Conservation (phyloP, 1,140 invertebrate genomes). For the Mamestra configurata region DNA sequence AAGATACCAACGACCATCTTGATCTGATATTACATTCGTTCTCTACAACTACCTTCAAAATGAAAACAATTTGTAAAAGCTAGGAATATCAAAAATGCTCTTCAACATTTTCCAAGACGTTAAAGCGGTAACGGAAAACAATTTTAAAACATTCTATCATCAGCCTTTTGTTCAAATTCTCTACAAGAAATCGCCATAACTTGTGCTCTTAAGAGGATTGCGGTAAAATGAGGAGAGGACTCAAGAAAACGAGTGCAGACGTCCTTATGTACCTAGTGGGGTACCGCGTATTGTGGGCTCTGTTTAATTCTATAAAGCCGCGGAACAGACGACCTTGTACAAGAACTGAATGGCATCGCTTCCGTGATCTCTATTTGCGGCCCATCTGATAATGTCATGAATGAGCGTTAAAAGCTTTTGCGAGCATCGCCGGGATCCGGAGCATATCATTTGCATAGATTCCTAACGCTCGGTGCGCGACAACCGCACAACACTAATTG, state of each 20-base stretch:
- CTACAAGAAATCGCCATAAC: conserved; percentile 71
- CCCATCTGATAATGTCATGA: conserved; percentile 50
- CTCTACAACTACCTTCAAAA: conserved; percentile 12
- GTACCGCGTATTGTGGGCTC: conserved; percentile 51
- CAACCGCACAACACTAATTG: conserved; percentile 86
- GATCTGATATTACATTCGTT: neutral
- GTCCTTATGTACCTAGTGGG: conserved; percentile 62
- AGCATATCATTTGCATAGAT: conserved; percentile 78
- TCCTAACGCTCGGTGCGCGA: conserved; percentile 76
- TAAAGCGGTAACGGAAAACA: conserved; percentile 70
- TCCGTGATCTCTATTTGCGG: conserved; percentile 69
- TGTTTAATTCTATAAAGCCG: conserved; percentile 61
- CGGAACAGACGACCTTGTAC: conserved; percentile 61
- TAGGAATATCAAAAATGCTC: conserved; percentile 44
- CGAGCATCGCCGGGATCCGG: conserved; percentile 48
- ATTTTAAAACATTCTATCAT: conserved; percentile 74
- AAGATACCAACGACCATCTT: neutral
- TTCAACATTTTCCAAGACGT: conserved; percentile 47
- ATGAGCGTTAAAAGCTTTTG: conserved; percentile 67
- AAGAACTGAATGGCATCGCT: conserved; percentile 60
- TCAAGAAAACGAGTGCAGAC: conserved; percentile 62
- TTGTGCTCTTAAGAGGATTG: conserved; percentile 76
- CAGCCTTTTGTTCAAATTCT: conserved; percentile 70
- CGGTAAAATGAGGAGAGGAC: conserved; percentile 68
- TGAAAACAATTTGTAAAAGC: conserved; percentile 45